Conservation (phyloP, 2,113 vertebrate genomes). For the Illadopsis cleaveri region DNA sequence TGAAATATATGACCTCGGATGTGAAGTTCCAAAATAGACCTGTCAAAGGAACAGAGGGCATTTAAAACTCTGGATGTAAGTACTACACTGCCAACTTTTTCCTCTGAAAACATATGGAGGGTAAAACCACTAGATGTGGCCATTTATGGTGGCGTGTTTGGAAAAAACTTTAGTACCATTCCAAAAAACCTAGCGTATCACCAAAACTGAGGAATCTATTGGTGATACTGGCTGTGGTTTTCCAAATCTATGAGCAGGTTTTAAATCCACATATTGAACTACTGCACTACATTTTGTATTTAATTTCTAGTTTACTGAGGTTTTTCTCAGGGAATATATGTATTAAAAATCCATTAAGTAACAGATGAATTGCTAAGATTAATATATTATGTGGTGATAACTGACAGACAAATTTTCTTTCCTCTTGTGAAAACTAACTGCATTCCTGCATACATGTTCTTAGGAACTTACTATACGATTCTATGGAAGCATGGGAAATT, state of each 20-base stretch:
- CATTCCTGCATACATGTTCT: neutral
- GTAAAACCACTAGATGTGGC: neutral
- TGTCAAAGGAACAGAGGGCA: slow-evolving; percentile 54
- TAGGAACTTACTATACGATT: neutral
- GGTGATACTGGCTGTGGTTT: neutral
- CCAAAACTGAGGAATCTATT: neutral
- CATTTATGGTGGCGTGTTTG: neutral
- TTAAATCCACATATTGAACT: neutral
- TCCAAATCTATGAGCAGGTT: neutral
- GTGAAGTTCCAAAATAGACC: slow-evolving; percentile 98
- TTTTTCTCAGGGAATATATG: neutral
- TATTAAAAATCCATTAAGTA: neutral
- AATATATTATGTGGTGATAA: neutral
- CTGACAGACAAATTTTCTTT: neutral
- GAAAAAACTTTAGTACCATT: neutral
- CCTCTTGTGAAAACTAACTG: neutral
- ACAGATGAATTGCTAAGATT: neutral
- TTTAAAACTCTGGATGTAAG: neutral
- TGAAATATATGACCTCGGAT: slow-evolving; percentile 96
- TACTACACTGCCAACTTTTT: neutral
- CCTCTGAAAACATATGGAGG: neutral
- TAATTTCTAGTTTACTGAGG: neutral
- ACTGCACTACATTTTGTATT: neutral
- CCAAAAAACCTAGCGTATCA: neutral
- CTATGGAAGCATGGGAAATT: neutral